These are phyloP conservation scores for Diadophis punctatus DNA, from an alignment of 2,113 vertebrate genomes.

Conservation along the genomic window DNA sequence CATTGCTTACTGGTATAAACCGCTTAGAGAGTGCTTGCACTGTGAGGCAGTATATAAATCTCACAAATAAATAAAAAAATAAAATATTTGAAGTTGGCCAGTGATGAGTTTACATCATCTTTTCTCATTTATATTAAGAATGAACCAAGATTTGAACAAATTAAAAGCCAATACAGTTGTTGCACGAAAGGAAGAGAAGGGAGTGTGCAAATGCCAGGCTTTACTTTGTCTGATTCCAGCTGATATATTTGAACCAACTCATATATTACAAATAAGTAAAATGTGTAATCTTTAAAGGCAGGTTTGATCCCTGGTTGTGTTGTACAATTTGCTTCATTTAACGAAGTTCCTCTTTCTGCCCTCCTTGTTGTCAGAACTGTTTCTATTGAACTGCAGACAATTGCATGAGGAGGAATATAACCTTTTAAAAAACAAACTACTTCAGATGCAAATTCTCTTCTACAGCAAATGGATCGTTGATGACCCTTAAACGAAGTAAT, in stretches of 20 bases:
- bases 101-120: background rate
- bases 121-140: background rate
- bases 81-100: background rate
- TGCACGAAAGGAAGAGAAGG: background rate
- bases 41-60: too few species aligned
- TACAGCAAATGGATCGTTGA: conserved; percentile 68
- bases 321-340: background rate
- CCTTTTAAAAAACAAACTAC: background rate
- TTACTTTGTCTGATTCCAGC: background rate
- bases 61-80: too few species aligned
- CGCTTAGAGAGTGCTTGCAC: too few species aligned
- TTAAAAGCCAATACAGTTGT: background rate
- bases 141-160: background rate
- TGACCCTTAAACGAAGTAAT: conserved; percentile 72
- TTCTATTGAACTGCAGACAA: background rate
- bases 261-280: background rate
- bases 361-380: background rate
- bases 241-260: background rate
- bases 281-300: background rate
- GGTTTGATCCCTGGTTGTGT: background rate
- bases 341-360: background rate
- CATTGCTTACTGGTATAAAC: too few species aligned
- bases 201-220: background rate
- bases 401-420: background rate
- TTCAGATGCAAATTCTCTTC: conserved; percentile 21